Evolutionary conservation across 2,113 vertebrate genomes (phyloP).

Genomic region (Elgaria multicarinata): DNA sequence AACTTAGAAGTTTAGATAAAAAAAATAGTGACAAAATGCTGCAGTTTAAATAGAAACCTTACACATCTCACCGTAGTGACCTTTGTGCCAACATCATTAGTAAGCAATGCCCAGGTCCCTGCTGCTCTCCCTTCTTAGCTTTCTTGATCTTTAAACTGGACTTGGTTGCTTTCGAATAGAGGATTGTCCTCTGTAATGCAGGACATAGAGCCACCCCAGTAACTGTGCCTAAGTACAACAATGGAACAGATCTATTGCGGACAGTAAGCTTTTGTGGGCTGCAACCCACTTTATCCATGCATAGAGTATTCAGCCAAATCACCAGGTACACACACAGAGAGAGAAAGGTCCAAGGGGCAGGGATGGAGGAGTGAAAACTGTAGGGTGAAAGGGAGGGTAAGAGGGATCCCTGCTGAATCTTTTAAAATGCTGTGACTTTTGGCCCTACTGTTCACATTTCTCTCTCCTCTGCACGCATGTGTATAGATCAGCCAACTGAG

Average conservation of each 20-base stretch:
- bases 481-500: background rate
- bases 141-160: no score
- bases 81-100: no score
- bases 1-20: no score
- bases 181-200: no score
- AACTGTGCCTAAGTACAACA: background rate
- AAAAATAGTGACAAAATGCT: no score
- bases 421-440: background rate
- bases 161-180: no score
- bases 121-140: no score
- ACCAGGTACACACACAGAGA: background rate
- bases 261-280: background rate
- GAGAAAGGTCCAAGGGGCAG: background rate
- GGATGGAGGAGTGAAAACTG: background rate
- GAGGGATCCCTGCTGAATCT: background rate
- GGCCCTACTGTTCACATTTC: background rate
- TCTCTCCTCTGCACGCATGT: background rate
- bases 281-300: background rate
- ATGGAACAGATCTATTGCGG: background rate
- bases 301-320: background rate
- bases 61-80: no score
- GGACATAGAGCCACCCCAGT: no score
- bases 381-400: background rate
- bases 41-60: no score
- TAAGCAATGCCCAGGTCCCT: no score